Base-by-base conservation (phyloP, 2,888 invertebrate species). In the Erpobdella octoculata region DNA sequence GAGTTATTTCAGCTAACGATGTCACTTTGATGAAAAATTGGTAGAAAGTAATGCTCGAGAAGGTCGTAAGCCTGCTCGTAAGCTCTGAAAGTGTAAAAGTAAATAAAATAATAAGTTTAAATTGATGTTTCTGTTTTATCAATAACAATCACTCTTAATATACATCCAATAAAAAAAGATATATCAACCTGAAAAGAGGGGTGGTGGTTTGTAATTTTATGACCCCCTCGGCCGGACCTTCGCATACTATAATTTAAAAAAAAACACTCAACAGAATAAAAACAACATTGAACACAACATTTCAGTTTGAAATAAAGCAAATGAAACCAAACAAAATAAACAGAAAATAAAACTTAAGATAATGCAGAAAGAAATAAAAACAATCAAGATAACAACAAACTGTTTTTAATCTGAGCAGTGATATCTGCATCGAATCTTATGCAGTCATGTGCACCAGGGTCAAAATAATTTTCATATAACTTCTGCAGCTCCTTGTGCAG, bases 1-100 rank as follows among this genome's bases (percentile, higher is more conserved):
- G 46, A n/a, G 21, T 5, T 46, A 21, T 5, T 46, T 46, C 1
- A 46, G 5, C 46, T 82, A 84, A 90, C 90, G 85, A 90, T 89
- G 83, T 89, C 89, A 80, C 91, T 91, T 79, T 91, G 90, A 81
- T 90, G 88, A 84, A 91, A 92, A 78, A 88, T 86, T 15, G 90
- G 90, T 75, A 91, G 84, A 85, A 89, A 89, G 73, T 88, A 86
- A 76, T 87, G 88, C 81, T 91, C 91, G 77, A 92, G 83, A 2
- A 88, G 82, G 37, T 88, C 86, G 79, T 90, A 90, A 0, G 89
- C 89, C 81, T 89, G 88, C 78, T 91, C 89, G 79, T 91, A 91
- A 0, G 91, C 91, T 81, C 89, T 87, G 76, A 61, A 78, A 21
- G 25, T 21, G n/a, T 4, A 25, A 53, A 21, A 6, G 25, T 48